Conservation (phyloP, 2,888 invertebrate genomes). For the Dynastes maya region DNA sequence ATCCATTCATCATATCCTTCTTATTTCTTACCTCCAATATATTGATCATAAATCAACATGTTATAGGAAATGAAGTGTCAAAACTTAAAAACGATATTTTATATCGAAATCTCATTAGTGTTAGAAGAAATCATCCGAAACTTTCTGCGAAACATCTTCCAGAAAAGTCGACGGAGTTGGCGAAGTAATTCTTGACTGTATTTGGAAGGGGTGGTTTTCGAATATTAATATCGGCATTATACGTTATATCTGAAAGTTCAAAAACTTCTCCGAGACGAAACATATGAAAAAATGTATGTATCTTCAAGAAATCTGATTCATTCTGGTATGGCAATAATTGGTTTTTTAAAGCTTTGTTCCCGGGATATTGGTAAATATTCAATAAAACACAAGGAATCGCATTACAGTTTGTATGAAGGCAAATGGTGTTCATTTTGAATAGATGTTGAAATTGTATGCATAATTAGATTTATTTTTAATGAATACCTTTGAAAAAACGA, state of each 20-base stretch:
- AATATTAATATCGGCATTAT: neutral
- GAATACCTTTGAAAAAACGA: no score
- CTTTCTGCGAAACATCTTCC: neutral
- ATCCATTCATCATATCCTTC: neutral
- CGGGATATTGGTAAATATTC: no score
- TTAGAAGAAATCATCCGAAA: neutral
- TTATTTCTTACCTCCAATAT: neutral
- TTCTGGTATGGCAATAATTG: no score
- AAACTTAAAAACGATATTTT: slow-evolving; percentile 3
- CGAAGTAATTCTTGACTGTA: slow-evolving; percentile 6
- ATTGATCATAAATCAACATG: slow-evolving; percentile 4
- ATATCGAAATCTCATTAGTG: slow-evolving; percentile 3
- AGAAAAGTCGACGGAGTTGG: neutral
- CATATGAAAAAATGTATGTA: neutral
- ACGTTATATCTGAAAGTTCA: neutral
- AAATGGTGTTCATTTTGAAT: no score
- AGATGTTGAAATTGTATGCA: no score
- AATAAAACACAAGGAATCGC: no score
- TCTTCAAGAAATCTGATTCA: no score
- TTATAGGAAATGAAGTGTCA: neutral
- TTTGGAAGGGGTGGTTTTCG: neutral
- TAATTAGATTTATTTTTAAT: no score
- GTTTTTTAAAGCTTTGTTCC: no score
- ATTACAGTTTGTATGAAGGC: no score
- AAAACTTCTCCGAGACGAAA: slow-evolving; percentile 4